Base-by-base conservation (phyloP, 2,888 invertebrate species). In the Drymonia ruficornis region DNA sequence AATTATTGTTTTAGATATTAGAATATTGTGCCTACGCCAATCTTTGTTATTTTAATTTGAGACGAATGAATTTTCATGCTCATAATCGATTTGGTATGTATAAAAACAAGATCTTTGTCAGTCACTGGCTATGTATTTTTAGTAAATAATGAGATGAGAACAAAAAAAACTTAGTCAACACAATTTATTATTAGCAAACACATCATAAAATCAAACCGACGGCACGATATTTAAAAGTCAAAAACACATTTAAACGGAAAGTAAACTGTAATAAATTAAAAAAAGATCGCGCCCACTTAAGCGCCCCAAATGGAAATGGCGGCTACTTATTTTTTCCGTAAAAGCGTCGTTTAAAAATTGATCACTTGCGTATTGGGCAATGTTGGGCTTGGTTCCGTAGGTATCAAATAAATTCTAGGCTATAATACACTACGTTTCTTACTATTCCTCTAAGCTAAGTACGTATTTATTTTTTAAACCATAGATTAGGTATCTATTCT, bases 231-330 rank as follows among this genome's bases (percentile, higher is more conserved):
- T 84, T 82, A 83, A 84, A 80, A 81, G 79, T 79, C 64, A 61
- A 74, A 79, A 80, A 74, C 72, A 78, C 83, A 82, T 84, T 83
- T 83, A 79, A 78, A 76, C 72, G 71, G 76, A 72, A 75, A 72
- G 75, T 73, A 72, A 78, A 76, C 77, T 67, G 76, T 74, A 79
- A 84, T 83, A 84, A 83, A 83, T 83, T 80, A 72, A 74, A 65
- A 71, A 80, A 83, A 85, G 79, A 83, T 78, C 77, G 72, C 74
- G 67, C 63, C 71, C 82, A 75, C 77, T 81, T 88, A 87, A 84
- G 84, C 83, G 87, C 78, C 72, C 77, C 78, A 84, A 87, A 87
- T 86, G 88, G 85, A 80, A 82, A 77, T 76, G 81, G 79, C 74
- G 67, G 71, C 66, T 81, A 79, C 81, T 84, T 82, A 84, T 84